Percentiles rank a stretch among this genome's conserved stretches.
Conservation (phyloP, 1,140 invertebrate species). For the Stenopsyche tienmushanensis region DNA sequence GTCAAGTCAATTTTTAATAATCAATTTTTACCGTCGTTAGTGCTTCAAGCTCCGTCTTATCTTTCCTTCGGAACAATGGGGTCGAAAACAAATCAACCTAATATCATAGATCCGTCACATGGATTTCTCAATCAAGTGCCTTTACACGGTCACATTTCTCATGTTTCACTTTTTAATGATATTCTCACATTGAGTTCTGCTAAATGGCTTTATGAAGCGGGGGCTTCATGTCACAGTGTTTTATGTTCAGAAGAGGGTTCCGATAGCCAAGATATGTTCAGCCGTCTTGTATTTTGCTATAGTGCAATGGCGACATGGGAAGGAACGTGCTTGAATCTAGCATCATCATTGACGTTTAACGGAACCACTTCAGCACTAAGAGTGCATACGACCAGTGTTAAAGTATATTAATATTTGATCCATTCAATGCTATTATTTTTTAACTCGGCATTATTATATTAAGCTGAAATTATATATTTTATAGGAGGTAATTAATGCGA, state of each 20-base stretch:
- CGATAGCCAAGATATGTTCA: slow-evolving; percentile 43
- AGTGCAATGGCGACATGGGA: slow-evolving; percentile 56
- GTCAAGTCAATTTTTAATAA: slow-evolving; percentile 39
- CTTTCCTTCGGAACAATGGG: slow-evolving; percentile 37
- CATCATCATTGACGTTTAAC: slow-evolving; percentile 52
- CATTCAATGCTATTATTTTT: neutral
- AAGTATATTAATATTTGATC: slow-evolving; percentile 46
- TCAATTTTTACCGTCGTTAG: slow-evolving; percentile 37
- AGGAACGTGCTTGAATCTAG: slow-evolving; percentile 57
- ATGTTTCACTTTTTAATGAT: slow-evolving; percentile 38
- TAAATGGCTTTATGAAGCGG: slow-evolving; percentile 37
- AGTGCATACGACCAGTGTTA: slow-evolving; percentile 52
- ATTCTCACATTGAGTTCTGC: slow-evolving; percentile 33
- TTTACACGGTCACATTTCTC: slow-evolving; percentile 38
- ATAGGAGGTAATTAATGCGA: slow-evolving; percentile 59
- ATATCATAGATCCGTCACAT: slow-evolving; percentile 22
- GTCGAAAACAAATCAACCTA: slow-evolving; percentile 25
- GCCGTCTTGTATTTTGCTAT: slow-evolving; percentile 56
- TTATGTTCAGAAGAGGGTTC: slow-evolving; percentile 36
- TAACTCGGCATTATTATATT: neutral
- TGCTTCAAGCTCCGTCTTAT: slow-evolving; percentile 38
- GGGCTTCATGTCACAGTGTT: slow-evolving; percentile 32
- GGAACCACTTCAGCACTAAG: slow-evolving; percentile 52
- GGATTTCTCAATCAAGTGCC: slow-evolving; percentile 37
- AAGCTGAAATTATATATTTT: slow-evolving; percentile 25